These are phyloP conservation scores for human DNA, from an alignment of 2,113 vertebrate genomes.

Conservation along the genomic window GRCh38 chr3:36595501-36596000, in stretches of 20 bases:
- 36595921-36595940: neutral
- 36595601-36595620: constrained; percentile 67
- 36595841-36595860: neutral
- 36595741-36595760: constrained; percentile 11
- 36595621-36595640: constrained; percentile 59
- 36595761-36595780: constrained; percentile 36
- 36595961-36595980: neutral
- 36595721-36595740: constrained; percentile 25
- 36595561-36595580: constrained; percentile 31
- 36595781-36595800: constrained; percentile 54
- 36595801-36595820: neutral
- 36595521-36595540: constrained; percentile 41
- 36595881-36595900: neutral
- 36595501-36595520: neutral
- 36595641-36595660: constrained; percentile 59
- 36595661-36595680: constrained; percentile 59
- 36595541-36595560: constrained; percentile 53
- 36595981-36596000: neutral
- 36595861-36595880: neutral
- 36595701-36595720: constrained; percentile 52
- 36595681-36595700: constrained; percentile 53
- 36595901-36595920: neutral
- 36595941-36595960: neutral
- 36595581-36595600: constrained; percentile 48
- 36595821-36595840: neutral